Base-by-base conservation (phyloP, 2,888 invertebrate species). In the Leucophenga montana region DNA sequence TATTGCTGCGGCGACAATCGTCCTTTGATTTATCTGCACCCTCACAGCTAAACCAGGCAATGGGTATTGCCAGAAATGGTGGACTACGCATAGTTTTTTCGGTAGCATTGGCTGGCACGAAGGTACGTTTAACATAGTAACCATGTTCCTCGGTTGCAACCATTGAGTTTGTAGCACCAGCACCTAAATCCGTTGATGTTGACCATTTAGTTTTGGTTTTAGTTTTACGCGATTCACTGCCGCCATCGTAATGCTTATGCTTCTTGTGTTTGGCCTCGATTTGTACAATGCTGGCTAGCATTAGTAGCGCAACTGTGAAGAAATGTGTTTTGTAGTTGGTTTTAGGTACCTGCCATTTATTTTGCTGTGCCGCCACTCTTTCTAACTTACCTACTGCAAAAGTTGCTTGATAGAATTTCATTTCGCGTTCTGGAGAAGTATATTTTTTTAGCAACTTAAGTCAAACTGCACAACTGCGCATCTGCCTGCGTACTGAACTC, bases 131-230 rank as follows among this genome's bases (percentile, higher is more conserved):
- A 1, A 86, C 85, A 71, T 86, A 86, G 72, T 86, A 86, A 22
- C 85, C 85, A 54, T 86, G 86, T 66, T 86, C 86, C 56, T 86
- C 86, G 14, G 82, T 84, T 48, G 86, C 78, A 0, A 86, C 78
- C 72, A 85, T 85, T 0, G 78, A 66, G 44, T 74, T 78, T 31
- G 68, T 67, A 14, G 67, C 66, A 64, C 72, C 76, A 0, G 69
- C 64, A 6, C 77, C 73, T 66, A 82, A 69, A 16, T 85, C 79
- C 3, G 85, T 77, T 3, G 86, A 82, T 8, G 73, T 83, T 0
- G 86, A 85, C 87, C 87, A 86, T 69, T 86, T 86, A 0, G 87
- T 86, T 70, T 86, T 86, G 9, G 85, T 85, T 72, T 86, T 86
- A 9, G 83, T 70, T 65, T 76, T 83, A 6, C 77, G 69, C 0